A percentile compares a stretch with the other conserved stretches of the same genome.
Evolutionary conservation across 2,797 vertebrate genomes (phyloP).

Genomic region (Champsocephalus esox): DNA sequence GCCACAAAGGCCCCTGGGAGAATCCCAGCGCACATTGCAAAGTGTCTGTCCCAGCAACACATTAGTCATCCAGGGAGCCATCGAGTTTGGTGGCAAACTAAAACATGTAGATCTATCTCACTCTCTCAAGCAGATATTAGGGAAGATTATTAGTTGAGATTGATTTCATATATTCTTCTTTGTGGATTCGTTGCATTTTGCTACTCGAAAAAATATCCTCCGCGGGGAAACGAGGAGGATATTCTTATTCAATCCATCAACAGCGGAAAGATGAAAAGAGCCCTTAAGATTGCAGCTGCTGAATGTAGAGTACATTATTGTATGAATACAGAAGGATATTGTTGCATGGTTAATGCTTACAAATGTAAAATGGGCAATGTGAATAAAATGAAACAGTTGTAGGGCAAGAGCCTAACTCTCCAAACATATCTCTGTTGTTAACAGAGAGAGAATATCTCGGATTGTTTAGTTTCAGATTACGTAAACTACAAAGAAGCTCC

Average conservation of each 20-base stretch:
- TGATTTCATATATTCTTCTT: conserved; percentile 52
- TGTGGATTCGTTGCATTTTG: conserved; percentile 59
- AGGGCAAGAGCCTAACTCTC: conserved; percentile 49
- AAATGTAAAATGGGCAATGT: conserved; percentile 41
- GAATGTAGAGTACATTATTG: conserved; percentile 46
- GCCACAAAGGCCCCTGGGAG: conserved; percentile 83
- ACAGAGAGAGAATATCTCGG: conserved; percentile 34
- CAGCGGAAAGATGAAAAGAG: conserved; percentile 9
- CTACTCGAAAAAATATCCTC: conserved; percentile 44
- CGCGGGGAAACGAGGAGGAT: conserved; percentile 35
- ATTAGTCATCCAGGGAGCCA: conserved; percentile 84
- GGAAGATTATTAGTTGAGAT: conserved; percentile 50
- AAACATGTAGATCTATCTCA: conserved; percentile 67
- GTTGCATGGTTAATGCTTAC: conserved; percentile 46
- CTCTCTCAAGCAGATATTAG: conserved; percentile 65
- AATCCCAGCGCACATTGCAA: conserved; percentile 84
- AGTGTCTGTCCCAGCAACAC: conserved; percentile 86
- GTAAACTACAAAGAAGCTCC: conserved; percentile 45
- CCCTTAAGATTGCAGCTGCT: conserved; percentile 43
- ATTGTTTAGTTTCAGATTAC: conserved; percentile 61
- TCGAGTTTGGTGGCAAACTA: conserved; percentile 64
- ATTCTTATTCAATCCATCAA: conserved; percentile 62
- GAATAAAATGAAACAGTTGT: conserved; percentile 52
- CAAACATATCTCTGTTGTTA: conserved; percentile 34
- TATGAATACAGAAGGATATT: conserved; percentile 52